A percentile compares a stretch with the other conserved stretches of the same genome.
Evolutionary conservation across 1,140 invertebrate genomes (phyloP).

Genomic region (Coptotermes formosanus): DNA sequence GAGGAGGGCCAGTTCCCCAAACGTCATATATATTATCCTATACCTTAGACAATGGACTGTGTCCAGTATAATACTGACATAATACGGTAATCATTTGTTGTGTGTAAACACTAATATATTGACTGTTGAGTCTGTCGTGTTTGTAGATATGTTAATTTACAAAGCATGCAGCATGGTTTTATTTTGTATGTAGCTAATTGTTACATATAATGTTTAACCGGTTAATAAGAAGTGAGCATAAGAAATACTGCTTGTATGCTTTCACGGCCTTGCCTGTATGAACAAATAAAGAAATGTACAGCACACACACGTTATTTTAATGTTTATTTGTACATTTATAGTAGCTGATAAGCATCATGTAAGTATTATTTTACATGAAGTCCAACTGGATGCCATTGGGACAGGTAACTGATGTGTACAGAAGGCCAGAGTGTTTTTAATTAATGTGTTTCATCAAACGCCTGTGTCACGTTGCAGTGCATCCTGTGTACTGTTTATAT

Average conservation of each 20-base stretch:
- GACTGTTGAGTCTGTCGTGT: background rate
- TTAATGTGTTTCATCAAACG: too few species aligned
- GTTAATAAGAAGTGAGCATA: background rate
- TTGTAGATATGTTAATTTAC: background rate
- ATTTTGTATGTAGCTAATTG: background rate
- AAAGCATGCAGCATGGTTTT: conserved; percentile 10
- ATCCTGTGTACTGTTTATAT: too few species aligned
- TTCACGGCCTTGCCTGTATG: background rate
- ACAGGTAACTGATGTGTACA: background rate
- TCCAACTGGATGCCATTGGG: background rate
- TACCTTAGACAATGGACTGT: too few species aligned
- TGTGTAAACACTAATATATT: too few species aligned
- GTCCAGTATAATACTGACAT: too few species aligned
- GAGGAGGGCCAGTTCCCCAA: too few species aligned
- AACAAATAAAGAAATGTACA: conserved; percentile 2
- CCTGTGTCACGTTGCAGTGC: too few species aligned
- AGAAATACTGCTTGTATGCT: background rate
- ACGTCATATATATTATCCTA: too few species aligned
- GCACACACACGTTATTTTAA: background rate
- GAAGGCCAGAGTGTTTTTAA: too few species aligned
- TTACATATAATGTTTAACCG: background rate
- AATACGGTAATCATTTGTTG: too few species aligned
- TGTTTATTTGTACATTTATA: background rate
- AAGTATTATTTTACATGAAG: background rate
- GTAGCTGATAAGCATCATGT: background rate